Base-by-base conservation (phyloP, 1,140 invertebrate species). In the Sipha flava region DNA sequence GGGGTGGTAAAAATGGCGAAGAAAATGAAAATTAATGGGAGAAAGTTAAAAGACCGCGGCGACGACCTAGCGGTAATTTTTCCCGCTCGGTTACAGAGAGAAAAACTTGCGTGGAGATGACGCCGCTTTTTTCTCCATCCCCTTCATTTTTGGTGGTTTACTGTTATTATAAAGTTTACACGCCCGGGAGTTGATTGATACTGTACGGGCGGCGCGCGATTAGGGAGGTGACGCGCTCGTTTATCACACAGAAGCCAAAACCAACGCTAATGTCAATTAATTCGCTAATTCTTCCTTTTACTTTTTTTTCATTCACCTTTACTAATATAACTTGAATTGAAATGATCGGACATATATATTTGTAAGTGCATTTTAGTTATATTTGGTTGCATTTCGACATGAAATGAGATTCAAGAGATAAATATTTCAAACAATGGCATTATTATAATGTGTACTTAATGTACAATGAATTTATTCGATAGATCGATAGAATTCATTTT, bases 11-110 rank as follows among this genome's bases (percentile, higher is more conserved):
- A 59, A 59, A 59, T 57, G 52, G 73, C 49, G 37, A 77, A 77
- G 73, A 59, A 77, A 77, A 77, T 77, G 73, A 57, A 77, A 77
- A 77, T 77, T 77, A 77, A 77, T 77, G 73, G 73, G 73, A 77
- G 73, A 77, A 77, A 77, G 73, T 77, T 77, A 77, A 77, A 77
- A 77, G 73, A 77, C 73, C 73, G 73, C 34, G 52, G 72, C 52
- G 73, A 57, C 49, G 73, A 77, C 52, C 73, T 57, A 21, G 21
- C 37, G 73, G 73, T 77, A 77, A 77, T 59, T 77, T 77, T 77
- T 77, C 52, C 52, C 49, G 73, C 21, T 54, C 31, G 64, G 64
- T n/a, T 66, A 40, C 21, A 40, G 37, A 4, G n/a, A 43, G 52
- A 77, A 77, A 40, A 77, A 59, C 34, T 57, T 18, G 73, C 49